Conservation (phyloP, 2,888 invertebrate genomes). For the Drosophila koepferae region DNA sequence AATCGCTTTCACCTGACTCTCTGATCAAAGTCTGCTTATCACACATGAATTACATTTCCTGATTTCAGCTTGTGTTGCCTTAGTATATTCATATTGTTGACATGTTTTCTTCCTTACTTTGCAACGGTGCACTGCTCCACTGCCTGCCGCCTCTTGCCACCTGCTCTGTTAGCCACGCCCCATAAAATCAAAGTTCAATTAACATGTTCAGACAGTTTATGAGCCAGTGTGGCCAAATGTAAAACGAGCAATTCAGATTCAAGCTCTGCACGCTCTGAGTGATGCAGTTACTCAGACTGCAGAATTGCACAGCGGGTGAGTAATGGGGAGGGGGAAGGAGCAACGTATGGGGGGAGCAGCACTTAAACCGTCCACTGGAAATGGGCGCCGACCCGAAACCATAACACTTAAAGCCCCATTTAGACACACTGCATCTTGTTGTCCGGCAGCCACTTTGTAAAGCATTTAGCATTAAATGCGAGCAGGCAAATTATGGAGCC, state of each 20-base stretch:
- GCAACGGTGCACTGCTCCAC: background rate
- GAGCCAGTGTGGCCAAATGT: slow-evolving; percentile 51
- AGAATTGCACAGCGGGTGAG: background rate
- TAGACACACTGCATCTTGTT: slow-evolving; percentile 34
- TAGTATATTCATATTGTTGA: slow-evolving; percentile 7
- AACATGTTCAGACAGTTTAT: slow-evolving; percentile 70
- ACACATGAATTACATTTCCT: background rate
- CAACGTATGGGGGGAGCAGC: slow-evolving; percentile 17
- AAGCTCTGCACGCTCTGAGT: slow-evolving; percentile 39
- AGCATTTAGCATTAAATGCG: slow-evolving; percentile 73
- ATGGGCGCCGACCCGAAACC: slow-evolving; percentile 37
- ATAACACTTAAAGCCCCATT: slow-evolving; percentile 72
- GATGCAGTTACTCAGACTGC: slow-evolving; percentile 27
- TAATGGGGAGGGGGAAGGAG: background rate
- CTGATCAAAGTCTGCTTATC: background rate
- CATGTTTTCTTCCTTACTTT: slow-evolving; percentile 17
- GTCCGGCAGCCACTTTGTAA: slow-evolving; percentile 64
- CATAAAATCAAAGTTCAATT: slow-evolving; percentile 62
- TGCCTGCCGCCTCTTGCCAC: background rate
- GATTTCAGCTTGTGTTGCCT: background rate
- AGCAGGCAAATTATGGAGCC: slow-evolving; percentile 70
- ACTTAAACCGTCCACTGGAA: slow-evolving; percentile 45
- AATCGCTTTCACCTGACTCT: too few species aligned
- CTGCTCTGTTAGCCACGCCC: slow-evolving; percentile 30
- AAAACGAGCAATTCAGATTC: slow-evolving; percentile 50